Evolutionary conservation across 2,797 vertebrate species (phyloP).

Genomic region (Myotis planiceps): DNA sequence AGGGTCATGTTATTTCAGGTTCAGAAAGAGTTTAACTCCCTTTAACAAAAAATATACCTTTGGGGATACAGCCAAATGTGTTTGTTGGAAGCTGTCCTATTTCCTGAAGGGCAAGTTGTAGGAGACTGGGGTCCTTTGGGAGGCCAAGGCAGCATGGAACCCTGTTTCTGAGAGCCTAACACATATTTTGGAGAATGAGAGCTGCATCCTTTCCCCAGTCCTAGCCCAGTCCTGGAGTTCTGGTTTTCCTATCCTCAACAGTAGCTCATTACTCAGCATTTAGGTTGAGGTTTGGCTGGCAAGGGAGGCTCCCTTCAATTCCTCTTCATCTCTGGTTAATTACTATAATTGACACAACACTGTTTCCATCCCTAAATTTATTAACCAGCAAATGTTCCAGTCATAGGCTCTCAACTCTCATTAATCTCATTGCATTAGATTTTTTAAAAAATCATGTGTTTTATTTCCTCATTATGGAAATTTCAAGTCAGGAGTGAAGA

Average conservation of each 20-base stretch:
- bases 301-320: conserved; percentile 39
- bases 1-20: neutral
- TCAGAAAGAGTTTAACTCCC: conserved; percentile 44
- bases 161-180: neutral
- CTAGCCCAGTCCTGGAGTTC: neutral
- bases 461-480: conserved; percentile 65
- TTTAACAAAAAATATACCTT: neutral
- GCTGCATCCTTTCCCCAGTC: neutral
- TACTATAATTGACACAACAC: conserved; percentile 48
- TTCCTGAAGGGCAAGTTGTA: neutral
- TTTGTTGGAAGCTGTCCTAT: neutral
- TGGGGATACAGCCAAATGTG: neutral
- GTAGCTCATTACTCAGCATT: conserved; percentile 44
- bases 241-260: neutral
- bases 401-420: conserved; percentile 59
- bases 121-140: neutral
- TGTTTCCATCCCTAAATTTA: conserved; percentile 69
- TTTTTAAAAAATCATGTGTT: neutral
- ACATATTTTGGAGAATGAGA: neutral
- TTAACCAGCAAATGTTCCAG: conserved; percentile 64
- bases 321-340: conserved; percentile 56
- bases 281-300: conserved; percentile 8
- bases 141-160: neutral
- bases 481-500: conserved; percentile 53
- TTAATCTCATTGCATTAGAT: conserved; percentile 46